Percentiles rank a stretch among this genome's conserved stretches.
These are phyloP conservation scores for Pelodytes ibericus DNA, from an alignment of 2,797 vertebrate genomes.

Conservation along the genomic window DNA sequence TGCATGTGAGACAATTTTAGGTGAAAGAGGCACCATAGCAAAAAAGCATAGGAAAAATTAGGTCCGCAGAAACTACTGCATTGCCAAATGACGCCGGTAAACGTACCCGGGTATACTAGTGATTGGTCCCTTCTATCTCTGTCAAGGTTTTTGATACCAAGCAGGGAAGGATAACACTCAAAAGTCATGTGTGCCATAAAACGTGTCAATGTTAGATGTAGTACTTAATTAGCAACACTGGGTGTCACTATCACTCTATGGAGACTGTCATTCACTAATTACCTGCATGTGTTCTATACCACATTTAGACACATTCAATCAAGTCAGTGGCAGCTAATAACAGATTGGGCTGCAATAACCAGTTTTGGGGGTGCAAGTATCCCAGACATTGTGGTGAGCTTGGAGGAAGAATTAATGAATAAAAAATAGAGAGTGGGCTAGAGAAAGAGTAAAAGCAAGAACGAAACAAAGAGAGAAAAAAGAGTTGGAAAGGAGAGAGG, in stretches of 20 bases:
- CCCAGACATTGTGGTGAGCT: not conserved
- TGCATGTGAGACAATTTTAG: too few relatives aligned
- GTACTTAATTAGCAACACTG: constrained; percentile 2
- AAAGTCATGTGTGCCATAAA: not conserved
- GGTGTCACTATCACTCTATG: constrained; percentile 31
- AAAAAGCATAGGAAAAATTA: too few relatives aligned
- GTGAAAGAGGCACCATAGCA: too few relatives aligned
- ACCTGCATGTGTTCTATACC: constrained; percentile 24
- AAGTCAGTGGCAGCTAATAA: not conserved
- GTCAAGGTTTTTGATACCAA: too few relatives aligned
- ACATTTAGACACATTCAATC: constrained; percentile 12
- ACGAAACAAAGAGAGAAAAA: not conserved
- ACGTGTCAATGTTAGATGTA: constrained; percentile 3
- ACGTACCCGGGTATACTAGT: too few relatives aligned
- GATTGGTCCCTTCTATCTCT: too few relatives aligned
- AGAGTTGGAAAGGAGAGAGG: not conserved
- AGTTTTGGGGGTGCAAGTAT: not conserved
- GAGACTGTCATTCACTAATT: constrained; percentile 7
- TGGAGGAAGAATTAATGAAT: not conserved
- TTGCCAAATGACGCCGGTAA: too few relatives aligned
- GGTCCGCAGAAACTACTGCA: too few relatives aligned
- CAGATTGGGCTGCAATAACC: not conserved
- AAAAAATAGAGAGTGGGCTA: not conserved
- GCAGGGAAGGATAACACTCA: too few relatives aligned
- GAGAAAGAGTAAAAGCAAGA: not conserved